phyloP scores from a whole-genome alignment of 1,140 invertebrate species.

The Euura lappo region DNA sequence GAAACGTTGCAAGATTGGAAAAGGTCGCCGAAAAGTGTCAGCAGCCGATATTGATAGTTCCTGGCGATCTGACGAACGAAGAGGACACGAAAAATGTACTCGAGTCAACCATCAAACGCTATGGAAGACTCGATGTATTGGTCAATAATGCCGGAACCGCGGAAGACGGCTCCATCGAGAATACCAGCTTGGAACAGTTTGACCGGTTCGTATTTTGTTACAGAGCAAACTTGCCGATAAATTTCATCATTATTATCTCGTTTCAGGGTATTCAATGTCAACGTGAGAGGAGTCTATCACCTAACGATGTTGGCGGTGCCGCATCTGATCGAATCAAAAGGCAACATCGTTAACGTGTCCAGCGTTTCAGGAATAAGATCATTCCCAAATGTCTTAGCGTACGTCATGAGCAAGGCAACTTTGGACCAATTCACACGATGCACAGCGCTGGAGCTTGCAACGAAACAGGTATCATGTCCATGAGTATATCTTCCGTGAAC shows the following conservation, averaged over 20 bases:
- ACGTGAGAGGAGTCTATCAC: conserved; percentile 84
- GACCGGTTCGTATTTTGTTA: conserved; percentile 61
- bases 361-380: conserved; percentile 85
- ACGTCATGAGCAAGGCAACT: conserved; percentile 88
- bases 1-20: conserved; percentile 73
- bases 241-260: conserved; percentile 16
- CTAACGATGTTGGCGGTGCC: conserved; percentile 85
- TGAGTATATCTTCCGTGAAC: too few relatives aligned
- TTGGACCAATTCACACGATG: conserved; percentile 90
- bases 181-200: conserved; percentile 80
- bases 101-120: conserved; percentile 72
- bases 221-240: background rate
- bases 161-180: conserved; percentile 82
- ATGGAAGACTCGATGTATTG: conserved; percentile 76
- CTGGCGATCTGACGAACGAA: conserved; percentile 80
- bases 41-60: conserved; percentile 58
- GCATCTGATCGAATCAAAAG: conserved; percentile 80
- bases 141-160: conserved; percentile 91
- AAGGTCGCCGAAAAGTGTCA: conserved; percentile 69
- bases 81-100: conserved; percentile 75
- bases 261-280: conserved; percentile 77
- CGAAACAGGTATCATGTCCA: conserved; percentile 64
- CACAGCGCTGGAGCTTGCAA: conserved; percentile 78
- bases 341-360: conserved; percentile 90
- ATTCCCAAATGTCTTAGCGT: conserved; percentile 78